These are phyloP conservation scores for Scopus umbretta DNA, from an alignment of 2,113 vertebrate species.

Conservation along the genomic window DNA sequence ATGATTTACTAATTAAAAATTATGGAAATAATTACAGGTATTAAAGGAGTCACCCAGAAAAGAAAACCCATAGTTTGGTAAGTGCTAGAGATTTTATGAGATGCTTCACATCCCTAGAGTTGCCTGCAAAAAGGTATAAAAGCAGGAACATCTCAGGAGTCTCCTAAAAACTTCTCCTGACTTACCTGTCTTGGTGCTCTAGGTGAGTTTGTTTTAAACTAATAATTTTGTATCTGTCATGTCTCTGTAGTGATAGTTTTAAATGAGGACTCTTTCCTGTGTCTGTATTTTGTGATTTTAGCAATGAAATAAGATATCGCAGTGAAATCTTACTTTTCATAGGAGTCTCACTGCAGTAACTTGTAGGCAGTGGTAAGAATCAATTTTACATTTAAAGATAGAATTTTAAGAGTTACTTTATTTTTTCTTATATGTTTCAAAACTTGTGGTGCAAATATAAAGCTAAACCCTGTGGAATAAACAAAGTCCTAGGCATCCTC, in stretches of 20 bases:
- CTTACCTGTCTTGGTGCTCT: neutral
- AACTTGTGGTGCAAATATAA: neutral
- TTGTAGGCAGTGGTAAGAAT: neutral
- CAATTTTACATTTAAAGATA: fast-evolving
- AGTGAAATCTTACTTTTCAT: neutral
- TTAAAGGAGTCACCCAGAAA: neutral
- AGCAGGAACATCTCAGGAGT: neutral
- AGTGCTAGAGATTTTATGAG: neutral
- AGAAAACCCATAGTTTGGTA: neutral
- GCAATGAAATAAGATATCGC: neutral
- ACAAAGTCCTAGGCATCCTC: neutral
- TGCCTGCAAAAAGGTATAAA: neutral
- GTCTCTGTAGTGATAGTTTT: neutral
- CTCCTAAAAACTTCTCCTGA: neutral
- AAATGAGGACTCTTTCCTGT: neutral
- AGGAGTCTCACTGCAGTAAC: neutral
- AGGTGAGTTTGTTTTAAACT: neutral
- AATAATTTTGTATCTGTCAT: neutral
- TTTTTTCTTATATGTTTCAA: neutral
- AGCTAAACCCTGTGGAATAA: neutral
- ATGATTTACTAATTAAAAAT: neutral
- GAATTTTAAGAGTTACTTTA: neutral
- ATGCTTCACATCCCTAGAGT: neutral
- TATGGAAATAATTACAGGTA: neutral
- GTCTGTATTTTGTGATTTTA: neutral